Evolutionary conservation across 2,113 vertebrate genomes (phyloP).

Genomic region (Ameiurus melas): DNA sequence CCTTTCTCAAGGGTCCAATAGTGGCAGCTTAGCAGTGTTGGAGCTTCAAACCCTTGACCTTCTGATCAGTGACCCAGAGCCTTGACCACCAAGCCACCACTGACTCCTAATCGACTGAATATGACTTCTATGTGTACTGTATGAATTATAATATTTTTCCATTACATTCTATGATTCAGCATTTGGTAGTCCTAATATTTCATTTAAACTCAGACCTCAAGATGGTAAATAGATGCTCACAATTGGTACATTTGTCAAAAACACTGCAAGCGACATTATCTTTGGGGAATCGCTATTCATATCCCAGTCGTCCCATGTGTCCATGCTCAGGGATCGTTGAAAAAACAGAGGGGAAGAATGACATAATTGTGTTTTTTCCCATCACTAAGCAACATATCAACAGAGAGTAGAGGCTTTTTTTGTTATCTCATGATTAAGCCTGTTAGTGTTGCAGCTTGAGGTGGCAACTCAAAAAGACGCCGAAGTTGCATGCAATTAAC

Average conservation of each 20-base stretch:
- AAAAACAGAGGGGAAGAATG: conserved; percentile 16
- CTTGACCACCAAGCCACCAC: too few species aligned
- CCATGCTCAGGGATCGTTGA: conserved; percentile 9
- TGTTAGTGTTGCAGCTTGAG: background rate
- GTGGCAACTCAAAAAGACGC: background rate
- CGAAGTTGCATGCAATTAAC: background rate
- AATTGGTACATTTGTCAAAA: background rate
- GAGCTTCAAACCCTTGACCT: too few species aligned
- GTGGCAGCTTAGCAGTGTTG: too few species aligned
- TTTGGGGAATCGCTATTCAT: background rate
- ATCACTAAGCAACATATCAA: conserved; percentile 34
- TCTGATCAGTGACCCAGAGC: too few species aligned
- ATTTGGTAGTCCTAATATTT: background rate
- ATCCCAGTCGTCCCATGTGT: conserved; percentile 14
- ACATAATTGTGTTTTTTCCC: conserved; percentile 7
- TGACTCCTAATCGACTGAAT: too few species aligned
- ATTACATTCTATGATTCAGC: background rate
- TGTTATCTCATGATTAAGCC: background rate
- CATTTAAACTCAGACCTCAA: background rate
- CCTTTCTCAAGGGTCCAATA: too few species aligned
- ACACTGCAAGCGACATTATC: conserved; percentile 7
- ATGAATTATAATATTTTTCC: background rate
- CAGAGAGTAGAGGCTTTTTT: background rate
- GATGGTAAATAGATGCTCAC: background rate
- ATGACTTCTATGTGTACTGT: background rate